Conservation (phyloP, 2,888 invertebrate species). For the Candidula unifasciata region DNA sequence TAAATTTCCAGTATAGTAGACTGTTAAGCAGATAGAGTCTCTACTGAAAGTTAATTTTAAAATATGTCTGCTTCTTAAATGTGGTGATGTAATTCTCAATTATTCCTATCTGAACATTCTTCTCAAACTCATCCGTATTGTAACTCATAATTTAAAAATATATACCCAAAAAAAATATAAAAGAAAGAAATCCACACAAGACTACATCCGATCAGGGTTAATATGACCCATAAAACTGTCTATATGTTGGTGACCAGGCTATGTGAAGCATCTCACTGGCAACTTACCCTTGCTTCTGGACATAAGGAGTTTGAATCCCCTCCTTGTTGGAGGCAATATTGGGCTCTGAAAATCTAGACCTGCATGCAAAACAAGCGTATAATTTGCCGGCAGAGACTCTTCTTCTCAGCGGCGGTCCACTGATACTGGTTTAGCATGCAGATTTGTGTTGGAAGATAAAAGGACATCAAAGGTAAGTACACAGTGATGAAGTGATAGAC, state of each 20-base stretch:
- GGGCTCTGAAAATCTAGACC: conserved; percentile 53
- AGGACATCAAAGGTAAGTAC: neutral
- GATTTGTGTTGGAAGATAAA: conserved; percentile 30
- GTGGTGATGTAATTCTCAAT: too few relatives aligned
- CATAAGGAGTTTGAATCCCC: conserved; percentile 11
- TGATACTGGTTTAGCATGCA: conserved; percentile 45
- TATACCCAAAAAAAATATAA: too few relatives aligned
- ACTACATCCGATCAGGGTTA: neutral
- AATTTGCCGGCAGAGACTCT: conserved; percentile 49
- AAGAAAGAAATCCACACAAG: too few relatives aligned
- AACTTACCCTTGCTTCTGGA: conserved; percentile 35
- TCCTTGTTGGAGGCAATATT: conserved; percentile 35
- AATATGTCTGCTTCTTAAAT: too few relatives aligned
- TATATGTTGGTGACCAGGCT: neutral
- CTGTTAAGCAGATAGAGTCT: too few relatives aligned
- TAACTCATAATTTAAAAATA: too few relatives aligned
- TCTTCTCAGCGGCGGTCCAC: conserved; percentile 43
- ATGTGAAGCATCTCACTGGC: neutral
- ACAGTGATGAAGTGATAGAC: too few relatives aligned
- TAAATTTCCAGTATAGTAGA: too few relatives aligned
- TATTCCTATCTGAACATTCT: too few relatives aligned
- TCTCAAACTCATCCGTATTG: too few relatives aligned
- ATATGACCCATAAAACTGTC: neutral
- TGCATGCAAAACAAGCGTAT: conserved; percentile 56
- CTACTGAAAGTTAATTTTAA: too few relatives aligned